A percentile compares a stretch with the other conserved stretches of the same genome.
phyloP scores from a whole-genome alignment of 92 coral and sea anemone genomes.

The Phenganax marumi region DNA sequence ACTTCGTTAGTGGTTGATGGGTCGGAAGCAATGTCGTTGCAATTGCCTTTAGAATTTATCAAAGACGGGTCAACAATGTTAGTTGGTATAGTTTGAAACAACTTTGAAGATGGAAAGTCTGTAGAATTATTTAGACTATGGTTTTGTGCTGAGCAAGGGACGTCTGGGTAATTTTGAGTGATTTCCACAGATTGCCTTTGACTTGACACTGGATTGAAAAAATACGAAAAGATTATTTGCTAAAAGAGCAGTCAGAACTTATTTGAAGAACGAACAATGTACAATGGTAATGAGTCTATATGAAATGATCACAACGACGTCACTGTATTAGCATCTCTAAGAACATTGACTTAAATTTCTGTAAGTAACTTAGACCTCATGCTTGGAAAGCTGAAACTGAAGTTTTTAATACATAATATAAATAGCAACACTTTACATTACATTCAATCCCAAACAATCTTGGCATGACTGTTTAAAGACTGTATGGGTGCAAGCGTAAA shows the following conservation, averaged over 20 bases:
- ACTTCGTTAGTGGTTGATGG: neutral
- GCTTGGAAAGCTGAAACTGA: too few relatives aligned
- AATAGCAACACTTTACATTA: too few relatives aligned
- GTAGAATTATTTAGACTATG: neutral
- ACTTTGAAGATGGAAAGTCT: neutral
- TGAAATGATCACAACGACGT: too few relatives aligned
- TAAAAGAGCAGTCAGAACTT: neutral
- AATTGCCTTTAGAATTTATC: neutral
- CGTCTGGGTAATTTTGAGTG: neutral
- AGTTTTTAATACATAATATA: too few relatives aligned
- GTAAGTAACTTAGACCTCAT: too few relatives aligned
- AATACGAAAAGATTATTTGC: neutral
- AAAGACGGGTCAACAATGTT: neutral
- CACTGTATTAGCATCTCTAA: too few relatives aligned
- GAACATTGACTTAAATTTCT: too few relatives aligned
- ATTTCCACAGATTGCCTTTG: conserved; percentile 1
- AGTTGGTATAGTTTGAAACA: neutral
- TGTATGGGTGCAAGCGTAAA: too few relatives aligned
- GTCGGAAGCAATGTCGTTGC: neutral
- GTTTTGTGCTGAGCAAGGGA: neutral
- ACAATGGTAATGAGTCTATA: too few relatives aligned
- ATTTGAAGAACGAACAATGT: neutral
- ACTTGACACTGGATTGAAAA: neutral
- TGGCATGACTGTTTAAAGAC: too few relatives aligned
- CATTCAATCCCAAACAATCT: too few relatives aligned